Percentiles rank a stretch among this genome's conserved stretches.
These are phyloP conservation scores for Mesochorus sp. DNA, from an alignment of 2,888 invertebrate species.

Conservation along the genomic window DNA sequence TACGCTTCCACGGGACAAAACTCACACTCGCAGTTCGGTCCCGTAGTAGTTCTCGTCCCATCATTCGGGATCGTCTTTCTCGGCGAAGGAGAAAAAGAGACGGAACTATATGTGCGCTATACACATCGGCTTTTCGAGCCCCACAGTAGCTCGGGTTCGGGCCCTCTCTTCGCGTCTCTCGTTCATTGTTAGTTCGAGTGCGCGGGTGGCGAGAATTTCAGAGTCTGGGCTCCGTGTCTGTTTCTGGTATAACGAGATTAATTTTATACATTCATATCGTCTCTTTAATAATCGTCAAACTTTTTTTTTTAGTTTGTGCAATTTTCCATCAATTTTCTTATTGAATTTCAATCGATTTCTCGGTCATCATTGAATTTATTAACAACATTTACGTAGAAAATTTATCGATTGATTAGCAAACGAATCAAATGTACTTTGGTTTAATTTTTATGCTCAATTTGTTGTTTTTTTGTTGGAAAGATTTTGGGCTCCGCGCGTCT, in stretches of 20 bases:
- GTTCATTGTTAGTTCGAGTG: constrained; percentile 71
- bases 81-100: constrained; percentile 32
- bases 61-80: constrained; percentile 77
- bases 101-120: neutral
- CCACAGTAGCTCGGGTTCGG: constrained; percentile 59
- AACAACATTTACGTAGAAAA: too few relatives aligned
- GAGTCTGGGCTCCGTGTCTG: constrained; percentile 24
- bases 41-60: too few relatives aligned
- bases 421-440: too few relatives aligned
- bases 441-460: too few relatives aligned
- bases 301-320: too few relatives aligned
- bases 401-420: too few relatives aligned
- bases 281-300: constrained; percentile 16
- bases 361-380: too few relatives aligned
- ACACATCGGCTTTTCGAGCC: neutral
- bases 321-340: too few relatives aligned
- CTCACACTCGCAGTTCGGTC: constrained; percentile 68
- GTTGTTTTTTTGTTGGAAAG: neutral
- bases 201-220: constrained; percentile 72
- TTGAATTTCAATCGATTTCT: too few relatives aligned
- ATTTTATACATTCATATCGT: constrained; percentile 26
- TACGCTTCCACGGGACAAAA: constrained; percentile 6
- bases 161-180: constrained; percentile 56
- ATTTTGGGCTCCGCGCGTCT: too few relatives aligned
- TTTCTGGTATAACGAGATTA: constrained; percentile 24